Evolutionary conservation across 2,797 vertebrate genomes (phyloP).

Genomic region (Ctenochaetus hawaiiensis): DNA sequence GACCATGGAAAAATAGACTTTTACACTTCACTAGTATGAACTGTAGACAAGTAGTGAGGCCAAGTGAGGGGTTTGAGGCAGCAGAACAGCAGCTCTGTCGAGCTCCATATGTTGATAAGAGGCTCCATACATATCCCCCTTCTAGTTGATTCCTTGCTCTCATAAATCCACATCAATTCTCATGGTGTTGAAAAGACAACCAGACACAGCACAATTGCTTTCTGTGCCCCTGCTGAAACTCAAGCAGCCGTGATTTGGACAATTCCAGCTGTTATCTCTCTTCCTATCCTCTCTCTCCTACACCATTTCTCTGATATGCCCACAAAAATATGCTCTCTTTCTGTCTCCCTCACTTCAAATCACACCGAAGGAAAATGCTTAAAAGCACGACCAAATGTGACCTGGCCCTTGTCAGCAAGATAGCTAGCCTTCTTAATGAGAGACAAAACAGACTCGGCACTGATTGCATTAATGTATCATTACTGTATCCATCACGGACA

Average conservation of each 20-base stretch:
- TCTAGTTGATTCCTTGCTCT: conserved; percentile 50
- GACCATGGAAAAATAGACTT: conserved; percentile 26
- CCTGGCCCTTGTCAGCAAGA: conserved; percentile 78
- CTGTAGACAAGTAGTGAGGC: conserved; percentile 42
- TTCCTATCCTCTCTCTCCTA: conserved; percentile 36
- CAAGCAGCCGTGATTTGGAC: conserved; percentile 51
- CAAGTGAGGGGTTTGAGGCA: conserved; percentile 34
- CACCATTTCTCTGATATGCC: conserved; percentile 42
- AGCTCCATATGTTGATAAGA: conserved; percentile 71
- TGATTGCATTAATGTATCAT: conserved; percentile 84
- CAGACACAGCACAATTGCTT: conserved; percentile 46
- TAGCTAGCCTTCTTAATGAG: conserved; percentile 79
- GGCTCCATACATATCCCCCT: conserved; percentile 40
- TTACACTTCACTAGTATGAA: conserved; percentile 11
- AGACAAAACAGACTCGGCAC: conserved; percentile 78
- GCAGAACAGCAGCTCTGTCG: conserved; percentile 51
- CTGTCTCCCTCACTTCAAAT: conserved; percentile 60
- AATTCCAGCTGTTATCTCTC: conserved; percentile 71
- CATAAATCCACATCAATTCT: conserved; percentile 70
- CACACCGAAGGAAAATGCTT: conserved; percentile 65
- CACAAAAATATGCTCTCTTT: conserved; percentile 37
- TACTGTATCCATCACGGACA: conserved; percentile 79
- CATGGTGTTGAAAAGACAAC: conserved; percentile 71
- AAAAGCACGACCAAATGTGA: conserved; percentile 73
- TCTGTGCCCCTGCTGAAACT: conserved; percentile 58